These are phyloP conservation scores for Harpagoxenus sublaevis DNA, from an alignment of 2,888 invertebrate genomes.

Conservation along the genomic window DNA sequence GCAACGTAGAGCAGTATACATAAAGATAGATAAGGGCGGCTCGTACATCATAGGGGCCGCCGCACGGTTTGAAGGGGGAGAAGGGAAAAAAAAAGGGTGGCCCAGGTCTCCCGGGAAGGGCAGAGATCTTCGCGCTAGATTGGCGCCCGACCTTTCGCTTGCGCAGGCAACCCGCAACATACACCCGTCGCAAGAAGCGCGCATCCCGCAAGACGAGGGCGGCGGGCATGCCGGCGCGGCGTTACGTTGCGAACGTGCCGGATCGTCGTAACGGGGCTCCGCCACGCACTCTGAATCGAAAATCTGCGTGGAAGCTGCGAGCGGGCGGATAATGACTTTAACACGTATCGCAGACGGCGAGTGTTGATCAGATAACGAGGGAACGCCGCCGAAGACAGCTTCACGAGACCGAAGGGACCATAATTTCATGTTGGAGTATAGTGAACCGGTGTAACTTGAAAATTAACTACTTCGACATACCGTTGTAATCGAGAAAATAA, in stretches of 20 bases:
- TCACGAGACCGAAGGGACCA: not conserved
- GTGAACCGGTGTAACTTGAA: not conserved
- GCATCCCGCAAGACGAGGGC: slow-evolving; percentile 48
- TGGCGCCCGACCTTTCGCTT: slow-evolving; percentile 47
- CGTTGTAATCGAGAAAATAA: not conserved
- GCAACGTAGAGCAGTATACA: slow-evolving; percentile 67
- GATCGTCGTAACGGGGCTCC: slow-evolving; percentile 36
- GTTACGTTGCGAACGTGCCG: slow-evolving; percentile 45
- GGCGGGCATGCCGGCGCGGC: slow-evolving; percentile 5
- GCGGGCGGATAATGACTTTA: slow-evolving; percentile 46
- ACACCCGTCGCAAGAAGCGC: slow-evolving; percentile 46
- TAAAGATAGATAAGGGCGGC: slow-evolving; percentile 76
- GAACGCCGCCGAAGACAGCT: not conserved
- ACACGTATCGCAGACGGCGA: slow-evolving; percentile 37
- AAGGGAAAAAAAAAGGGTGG: slow-evolving; percentile 17
- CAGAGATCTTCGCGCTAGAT: slow-evolving; percentile 72
- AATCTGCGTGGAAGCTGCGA: slow-evolving; percentile 47
- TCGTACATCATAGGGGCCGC: slow-evolving; percentile 74
- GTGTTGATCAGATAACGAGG: slow-evolving; percentile 48
- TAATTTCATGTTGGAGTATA: not conserved
- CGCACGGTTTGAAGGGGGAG: slow-evolving; percentile 26
- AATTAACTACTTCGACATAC: not conserved
- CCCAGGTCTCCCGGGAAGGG: slow-evolving; percentile 56
- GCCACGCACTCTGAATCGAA: slow-evolving; percentile 46
- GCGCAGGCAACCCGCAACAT: not conserved